These are phyloP conservation scores for Galemys pyrenaicus DNA, from an alignment of 2,113 vertebrate genomes.

Conservation along the genomic window DNA sequence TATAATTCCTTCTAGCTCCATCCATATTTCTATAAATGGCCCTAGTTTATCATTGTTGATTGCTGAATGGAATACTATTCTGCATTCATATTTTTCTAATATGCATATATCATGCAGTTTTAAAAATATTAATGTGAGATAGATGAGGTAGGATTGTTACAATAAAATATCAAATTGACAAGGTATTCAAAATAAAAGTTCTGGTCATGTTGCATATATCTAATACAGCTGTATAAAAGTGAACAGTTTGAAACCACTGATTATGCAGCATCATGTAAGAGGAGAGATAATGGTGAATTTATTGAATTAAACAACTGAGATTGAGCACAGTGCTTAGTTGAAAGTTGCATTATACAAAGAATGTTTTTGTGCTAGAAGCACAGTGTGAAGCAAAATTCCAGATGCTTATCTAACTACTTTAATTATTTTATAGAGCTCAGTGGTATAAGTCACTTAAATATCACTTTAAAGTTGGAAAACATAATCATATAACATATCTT, in stretches of 20 bases:
- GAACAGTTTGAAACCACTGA: neutral
- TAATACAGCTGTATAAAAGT: conserved; percentile 2
- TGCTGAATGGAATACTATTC: no score
- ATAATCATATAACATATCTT: neutral
- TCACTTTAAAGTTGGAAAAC: neutral
- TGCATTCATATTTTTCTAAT: neutral
- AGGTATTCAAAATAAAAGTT: neutral
- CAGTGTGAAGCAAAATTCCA: neutral
- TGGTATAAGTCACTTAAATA: neutral
- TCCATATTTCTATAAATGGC: no score
- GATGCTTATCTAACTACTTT: neutral
- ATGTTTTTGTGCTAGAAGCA: neutral
- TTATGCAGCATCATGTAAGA: neutral
- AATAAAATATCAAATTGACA: neutral
- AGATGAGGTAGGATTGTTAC: neutral
- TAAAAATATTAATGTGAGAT: neutral
- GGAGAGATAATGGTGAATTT: conserved; percentile 34
- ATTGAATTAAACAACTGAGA: conserved; percentile 36
- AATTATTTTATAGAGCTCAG: neutral
- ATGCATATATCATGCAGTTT: neutral
- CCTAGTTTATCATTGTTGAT: no score
- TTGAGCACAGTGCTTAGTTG: neutral
- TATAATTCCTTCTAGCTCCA: no score
- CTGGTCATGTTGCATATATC: neutral
- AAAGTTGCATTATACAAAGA: neutral